Conservation (phyloP, 2,797 vertebrate species). For the Clarias platycephalus region DNA sequence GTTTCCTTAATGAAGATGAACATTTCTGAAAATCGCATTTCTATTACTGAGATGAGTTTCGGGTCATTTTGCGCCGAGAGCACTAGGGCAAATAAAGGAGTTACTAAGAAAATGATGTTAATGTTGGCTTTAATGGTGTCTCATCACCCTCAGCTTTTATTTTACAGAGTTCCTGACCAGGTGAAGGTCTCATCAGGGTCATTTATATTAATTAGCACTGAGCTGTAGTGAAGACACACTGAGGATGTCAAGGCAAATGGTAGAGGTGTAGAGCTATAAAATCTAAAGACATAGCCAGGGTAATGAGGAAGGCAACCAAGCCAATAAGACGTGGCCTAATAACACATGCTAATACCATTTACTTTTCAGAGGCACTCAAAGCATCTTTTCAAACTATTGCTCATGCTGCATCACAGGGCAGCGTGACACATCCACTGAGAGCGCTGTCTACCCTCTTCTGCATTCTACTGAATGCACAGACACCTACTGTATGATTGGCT, state of each 20-base stretch:
- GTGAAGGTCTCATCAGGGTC: not conserved
- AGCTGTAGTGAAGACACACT: not conserved
- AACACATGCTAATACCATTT: not conserved
- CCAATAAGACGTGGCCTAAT: no score
- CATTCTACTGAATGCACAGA: not conserved
- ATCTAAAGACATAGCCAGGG: not conserved
- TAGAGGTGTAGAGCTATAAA: not conserved
- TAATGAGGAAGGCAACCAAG: not conserved
- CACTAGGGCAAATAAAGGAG: not conserved
- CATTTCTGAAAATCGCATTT: not conserved
- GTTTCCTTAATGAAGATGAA: not conserved
- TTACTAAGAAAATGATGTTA: not conserved
- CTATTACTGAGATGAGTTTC: not conserved
- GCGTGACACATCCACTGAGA: not conserved
- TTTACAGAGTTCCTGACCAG: not conserved
- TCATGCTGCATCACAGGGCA: not conserved
- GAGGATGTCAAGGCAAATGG: not conserved
- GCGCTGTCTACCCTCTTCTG: not conserved
- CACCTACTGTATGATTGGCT: no score
- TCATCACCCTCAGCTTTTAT: not conserved
- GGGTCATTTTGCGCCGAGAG: not conserved
- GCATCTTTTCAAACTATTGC: not conserved
- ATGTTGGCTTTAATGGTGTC: not conserved
- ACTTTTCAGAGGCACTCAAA: not conserved
- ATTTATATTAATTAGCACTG: not conserved